Base-by-base conservation (phyloP, 2,797 vertebrate species). In the Eutrigla gurnardus region DNA sequence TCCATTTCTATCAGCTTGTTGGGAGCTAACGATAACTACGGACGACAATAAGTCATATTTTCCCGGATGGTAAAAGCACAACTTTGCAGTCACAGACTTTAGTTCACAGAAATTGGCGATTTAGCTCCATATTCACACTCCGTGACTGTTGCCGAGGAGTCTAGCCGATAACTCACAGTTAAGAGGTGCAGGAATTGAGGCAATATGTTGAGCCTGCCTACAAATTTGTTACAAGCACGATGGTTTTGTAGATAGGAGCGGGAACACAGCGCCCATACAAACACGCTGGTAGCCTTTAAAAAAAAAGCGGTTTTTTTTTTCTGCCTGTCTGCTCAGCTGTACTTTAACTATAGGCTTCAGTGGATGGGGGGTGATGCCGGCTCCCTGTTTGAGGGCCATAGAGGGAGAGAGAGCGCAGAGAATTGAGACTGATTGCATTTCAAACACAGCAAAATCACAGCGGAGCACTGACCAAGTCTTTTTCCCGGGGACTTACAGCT, bases 361-460 rank as follows among this genome's bases (percentile, higher is more conserved):
- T 43, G 54, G 58, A 59, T 25, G n/a, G 33, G n/a, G 33, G 11
- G 58, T 49, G 63, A 53, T 40, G 61, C 64, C n/a, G 47, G 63
- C 70, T 83, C 58, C 55, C 35, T 72, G 67, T 80, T 75, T 50
- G 65, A 67, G 62, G 18, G 64, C 15, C 55, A 54, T 7, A 47
- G 47, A 37, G 68, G 53, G 59, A 50, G 58, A 50, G 65, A 66
- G 55, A 61, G 73, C 75, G 59, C 63, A 67, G 75, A 70, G 71
- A 76, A 86, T 60, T 77, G 73, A 65, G 74, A 82, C 74, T 88
- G 77, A 92, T 89, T 91, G 77, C 80, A 86, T 89, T 87, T 89
- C 86, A 90, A 86, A 89, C 78, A 70, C 70, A 68, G 59, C 47
- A 18, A 73, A 81, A 73, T 83, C 78, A 77, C 74, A 80, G 70